Percentiles rank a stretch among this genome's conserved stretches.
phyloP scores from a whole-genome alignment of 2,113 vertebrate species.

The Oxyruncus cristatus region DNA sequence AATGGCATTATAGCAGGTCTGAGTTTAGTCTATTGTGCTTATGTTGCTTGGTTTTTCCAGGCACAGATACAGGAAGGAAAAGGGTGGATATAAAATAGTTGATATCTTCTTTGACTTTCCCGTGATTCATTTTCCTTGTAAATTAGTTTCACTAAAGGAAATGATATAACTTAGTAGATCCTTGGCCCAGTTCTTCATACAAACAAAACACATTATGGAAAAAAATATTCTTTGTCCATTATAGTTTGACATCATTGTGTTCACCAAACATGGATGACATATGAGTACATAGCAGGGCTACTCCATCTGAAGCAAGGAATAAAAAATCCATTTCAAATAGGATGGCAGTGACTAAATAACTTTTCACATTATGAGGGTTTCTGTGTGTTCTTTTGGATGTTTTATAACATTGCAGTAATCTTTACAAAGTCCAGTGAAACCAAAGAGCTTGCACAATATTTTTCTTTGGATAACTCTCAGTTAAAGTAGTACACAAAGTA shows the following conservation, averaged over 20 bases:
- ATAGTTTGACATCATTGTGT: conserved; percentile 12
- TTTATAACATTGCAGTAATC: background rate
- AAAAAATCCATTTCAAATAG: background rate
- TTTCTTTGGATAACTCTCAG: background rate
- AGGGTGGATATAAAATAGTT: conserved; percentile 25
- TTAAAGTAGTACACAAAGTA: background rate
- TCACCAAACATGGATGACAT: background rate
- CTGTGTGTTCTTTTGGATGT: background rate
- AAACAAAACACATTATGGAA: conserved; percentile 2
- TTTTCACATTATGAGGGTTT: background rate
- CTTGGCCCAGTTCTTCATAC: conserved; percentile 18
- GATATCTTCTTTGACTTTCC: conserved; percentile 51
- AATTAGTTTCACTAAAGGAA: conserved; percentile 63
- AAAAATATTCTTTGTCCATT: background rate
- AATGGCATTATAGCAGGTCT: background rate
- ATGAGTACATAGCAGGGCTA: conserved; percentile 8
- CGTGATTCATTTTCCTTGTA: conserved; percentile 59
- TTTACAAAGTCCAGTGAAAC: background rate
- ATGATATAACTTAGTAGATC: conserved; percentile 52
- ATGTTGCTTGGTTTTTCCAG: conserved; percentile 22
- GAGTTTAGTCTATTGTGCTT: conserved; percentile 16
- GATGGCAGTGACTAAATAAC: background rate
- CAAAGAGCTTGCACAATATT: background rate
- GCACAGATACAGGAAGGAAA: conserved; percentile 52
- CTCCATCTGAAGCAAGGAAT: conserved; percentile 13